Evolutionary conservation across 2,888 invertebrate genomes (phyloP).

Genomic region (Thumatha senex): DNA sequence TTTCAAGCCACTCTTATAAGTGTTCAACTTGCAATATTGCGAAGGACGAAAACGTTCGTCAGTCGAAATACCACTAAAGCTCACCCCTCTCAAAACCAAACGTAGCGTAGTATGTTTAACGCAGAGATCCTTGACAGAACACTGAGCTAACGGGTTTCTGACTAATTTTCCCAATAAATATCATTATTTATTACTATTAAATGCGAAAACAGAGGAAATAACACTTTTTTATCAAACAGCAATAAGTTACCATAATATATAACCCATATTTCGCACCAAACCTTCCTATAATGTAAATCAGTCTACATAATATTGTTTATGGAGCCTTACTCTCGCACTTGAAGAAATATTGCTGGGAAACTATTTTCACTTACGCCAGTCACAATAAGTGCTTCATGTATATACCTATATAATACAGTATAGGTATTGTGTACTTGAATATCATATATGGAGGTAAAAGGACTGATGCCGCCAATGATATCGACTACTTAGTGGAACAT

Average conservation of each 20-base stretch:
- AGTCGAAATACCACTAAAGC: too few relatives aligned
- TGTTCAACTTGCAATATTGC: too few relatives aligned
- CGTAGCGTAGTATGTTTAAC: too few relatives aligned
- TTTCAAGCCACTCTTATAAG: too few relatives aligned
- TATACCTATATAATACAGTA: not conserved
- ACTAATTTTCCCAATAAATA: not conserved
- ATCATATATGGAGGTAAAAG: not conserved
- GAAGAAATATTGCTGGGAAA: conserved; percentile 23
- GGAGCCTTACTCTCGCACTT: conserved; percentile 15
- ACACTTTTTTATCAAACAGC: conserved; percentile 2
- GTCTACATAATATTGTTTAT: conserved; percentile 27
- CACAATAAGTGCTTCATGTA: conserved; percentile 7
- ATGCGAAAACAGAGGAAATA: not conserved
- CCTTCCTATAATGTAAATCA: conserved; percentile 24
- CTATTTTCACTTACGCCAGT: conserved; percentile 26
- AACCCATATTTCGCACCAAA: conserved; percentile 3
- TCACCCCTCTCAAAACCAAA: too few relatives aligned
- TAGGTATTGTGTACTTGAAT: not conserved
- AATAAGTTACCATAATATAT: conserved; percentile 12
- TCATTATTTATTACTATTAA: not conserved
- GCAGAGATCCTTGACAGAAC: too few relatives aligned
- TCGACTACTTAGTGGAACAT: not conserved
- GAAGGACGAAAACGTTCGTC: too few relatives aligned
- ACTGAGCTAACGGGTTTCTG: too few relatives aligned
- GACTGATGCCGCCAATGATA: not conserved